Base-by-base conservation (phyloP, 2,113 vertebrate genomes). In the Scolopax mira region DNA sequence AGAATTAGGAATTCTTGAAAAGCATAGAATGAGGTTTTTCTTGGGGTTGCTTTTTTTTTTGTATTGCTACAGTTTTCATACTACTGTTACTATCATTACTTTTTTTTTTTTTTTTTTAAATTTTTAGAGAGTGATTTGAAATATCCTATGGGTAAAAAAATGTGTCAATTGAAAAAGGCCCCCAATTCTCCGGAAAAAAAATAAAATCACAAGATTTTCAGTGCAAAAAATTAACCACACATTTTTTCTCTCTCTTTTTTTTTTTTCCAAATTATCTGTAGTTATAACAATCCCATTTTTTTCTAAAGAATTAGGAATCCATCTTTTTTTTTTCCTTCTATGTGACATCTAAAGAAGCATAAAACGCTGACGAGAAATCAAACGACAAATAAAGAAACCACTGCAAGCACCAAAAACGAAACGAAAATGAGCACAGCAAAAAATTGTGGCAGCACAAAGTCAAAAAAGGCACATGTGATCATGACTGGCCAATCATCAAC, bases 401-500 rank as follows among this genome's bases (percentile, higher is more conserved):
- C 98, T 97, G 98, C 98, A 98, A 98, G 98, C 98, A 98, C 98
- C 97, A 98, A 98, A 96, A 94, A 97, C 96, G 21, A 97, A 98
- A 98, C 97, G 61, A 97, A 98, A 98, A 98, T 98, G 98, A 98
- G 98, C 98, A 98, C 98, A 98, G 98, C 98, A 98, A 98, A 98
- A 98, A 98, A 96, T 97, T 65, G 98, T 98, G 98, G 98, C 98
- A 98, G 98, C 98, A 98, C 98, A 98, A 98, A 97, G 97, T 98
- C 97, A 98, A 98, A 98, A 97, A 98, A 98, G 97, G 98, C 98
- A 98, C 98, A 98, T 98, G 98, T 98, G 98, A 98, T 98, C 97
- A 98, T 98, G 98, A 98, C 97, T 98, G 98, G 98, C 98, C 98
- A 98, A 98, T 98, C 98, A 98, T 98, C 97, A 97, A 98, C 98